These are phyloP conservation scores for Isaurus tuberculatus DNA, from an alignment of 92 coral and sea anemone genomes.

Conservation along the genomic window DNA sequence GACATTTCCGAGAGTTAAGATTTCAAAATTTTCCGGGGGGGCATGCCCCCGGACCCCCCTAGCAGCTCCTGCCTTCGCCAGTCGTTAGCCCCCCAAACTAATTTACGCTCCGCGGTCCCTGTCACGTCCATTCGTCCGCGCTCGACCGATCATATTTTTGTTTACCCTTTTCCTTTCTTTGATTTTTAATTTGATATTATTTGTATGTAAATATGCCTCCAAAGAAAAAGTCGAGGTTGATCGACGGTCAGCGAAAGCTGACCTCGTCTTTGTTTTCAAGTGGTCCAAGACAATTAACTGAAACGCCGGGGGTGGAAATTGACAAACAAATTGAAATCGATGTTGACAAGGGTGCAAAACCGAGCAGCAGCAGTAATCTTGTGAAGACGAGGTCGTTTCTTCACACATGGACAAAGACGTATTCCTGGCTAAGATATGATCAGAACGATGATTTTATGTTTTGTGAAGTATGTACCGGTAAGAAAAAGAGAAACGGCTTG, in stretches of 20 bases:
- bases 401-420: slow-evolving; percentile 16
- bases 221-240: slow-evolving; percentile 29
- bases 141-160: slow-evolving; percentile 16
- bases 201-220: slow-evolving; percentile 23
- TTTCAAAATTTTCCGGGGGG: too few relatives aligned
- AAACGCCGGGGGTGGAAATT: slow-evolving; percentile 25
- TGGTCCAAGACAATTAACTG: slow-evolving; percentile 17
- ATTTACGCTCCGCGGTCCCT: too few relatives aligned
- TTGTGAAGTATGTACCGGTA: not conserved
- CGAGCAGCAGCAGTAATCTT: slow-evolving; percentile 22
- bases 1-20: too few relatives aligned
- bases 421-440: slow-evolving; percentile 12
- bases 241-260: slow-evolving; percentile 27
- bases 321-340: slow-evolving; percentile 20
- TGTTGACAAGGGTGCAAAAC: slow-evolving; percentile 5
- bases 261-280: slow-evolving; percentile 36
- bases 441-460: not conserved
- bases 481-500: slow-evolving; percentile 1
- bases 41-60: too few relatives aligned
- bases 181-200: slow-evolving; percentile 20
- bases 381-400: slow-evolving; percentile 18
- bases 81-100: too few relatives aligned
- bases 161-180: slow-evolving; percentile 16
- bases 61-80: too few relatives aligned
- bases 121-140: slow-evolving; percentile 28